phyloP scores from a whole-genome alignment of 2,888 invertebrate species.

The Serripes groenlandicus region DNA sequence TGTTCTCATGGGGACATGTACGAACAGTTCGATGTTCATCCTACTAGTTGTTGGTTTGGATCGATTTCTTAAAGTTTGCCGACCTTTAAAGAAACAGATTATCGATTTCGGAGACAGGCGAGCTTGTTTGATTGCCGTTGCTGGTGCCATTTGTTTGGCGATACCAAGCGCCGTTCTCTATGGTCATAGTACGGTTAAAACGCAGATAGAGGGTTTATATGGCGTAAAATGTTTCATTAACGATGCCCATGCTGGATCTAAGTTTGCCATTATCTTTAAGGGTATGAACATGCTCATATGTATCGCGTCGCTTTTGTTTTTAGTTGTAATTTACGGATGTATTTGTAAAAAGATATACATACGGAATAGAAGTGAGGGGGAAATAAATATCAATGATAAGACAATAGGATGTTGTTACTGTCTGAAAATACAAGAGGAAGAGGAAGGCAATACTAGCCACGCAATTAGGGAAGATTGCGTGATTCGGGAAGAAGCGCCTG shows the following conservation, averaged over 20 bases:
- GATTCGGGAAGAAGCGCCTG: too few species aligned
- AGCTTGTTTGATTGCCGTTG: constrained; percentile 57
- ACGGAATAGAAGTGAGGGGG: constrained; percentile 41
- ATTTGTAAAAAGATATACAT: constrained; percentile 65
- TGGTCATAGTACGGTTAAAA: constrained; percentile 69
- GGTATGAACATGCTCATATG: constrained; percentile 66
- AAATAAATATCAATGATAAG: constrained; percentile 21
- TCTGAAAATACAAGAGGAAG: constrained; percentile 2
- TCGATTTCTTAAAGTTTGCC: constrained; percentile 74
- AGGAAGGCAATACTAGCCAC: too few species aligned
- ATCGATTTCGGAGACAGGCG: constrained; percentile 63
- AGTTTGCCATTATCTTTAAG: constrained; percentile 66
- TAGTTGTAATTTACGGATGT: constrained; percentile 70
- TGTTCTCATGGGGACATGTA: constrained; percentile 51
- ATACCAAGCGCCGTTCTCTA: constrained; percentile 72
- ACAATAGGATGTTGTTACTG: constrained; percentile 36
- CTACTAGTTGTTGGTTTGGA: constrained; percentile 65
- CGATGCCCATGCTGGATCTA: constrained; percentile 57
- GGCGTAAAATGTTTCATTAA: constrained; percentile 74
- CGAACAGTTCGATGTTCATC: constrained; percentile 59
- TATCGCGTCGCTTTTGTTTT: constrained; percentile 46
- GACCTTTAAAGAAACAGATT: constrained; percentile 73
- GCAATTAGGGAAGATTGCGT: too few species aligned
- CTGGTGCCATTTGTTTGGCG: constrained; percentile 58
- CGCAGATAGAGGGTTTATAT: constrained; percentile 37